Conservation (phyloP, 2,888 invertebrate species). For the Nudaria mundana region DNA sequence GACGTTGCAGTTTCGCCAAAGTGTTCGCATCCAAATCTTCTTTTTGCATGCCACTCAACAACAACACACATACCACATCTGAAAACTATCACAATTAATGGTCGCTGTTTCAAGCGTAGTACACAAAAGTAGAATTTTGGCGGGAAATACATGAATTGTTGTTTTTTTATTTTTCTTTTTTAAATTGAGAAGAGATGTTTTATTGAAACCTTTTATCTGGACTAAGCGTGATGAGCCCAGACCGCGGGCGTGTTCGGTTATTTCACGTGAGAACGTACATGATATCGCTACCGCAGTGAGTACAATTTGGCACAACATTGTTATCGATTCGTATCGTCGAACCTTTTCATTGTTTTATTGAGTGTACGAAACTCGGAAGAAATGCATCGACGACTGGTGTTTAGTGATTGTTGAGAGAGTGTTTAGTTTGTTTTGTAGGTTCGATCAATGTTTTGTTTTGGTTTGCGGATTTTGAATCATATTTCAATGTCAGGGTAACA, state of each 20-base stretch:
- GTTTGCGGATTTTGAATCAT: no score
- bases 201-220: constrained; percentile 70
- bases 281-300: constrained; percentile 56
- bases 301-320: constrained; percentile 64
- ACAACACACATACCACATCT: constrained; percentile 69
- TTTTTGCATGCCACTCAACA: constrained; percentile 67
- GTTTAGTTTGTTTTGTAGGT: constrained; percentile 11
- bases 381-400: constrained; percentile 14
- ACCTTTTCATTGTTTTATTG: constrained; percentile 23
- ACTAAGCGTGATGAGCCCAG: constrained; percentile 51
- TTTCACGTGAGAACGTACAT: constrained; percentile 69
- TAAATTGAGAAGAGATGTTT: constrained; percentile 43
- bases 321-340: constrained; percentile 42
- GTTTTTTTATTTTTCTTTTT: constrained; percentile 3
- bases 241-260: constrained; percentile 45
- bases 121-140: background rate
- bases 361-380: constrained; percentile 7
- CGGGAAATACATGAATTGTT: background rate
- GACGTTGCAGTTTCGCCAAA: constrained; percentile 55
- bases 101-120: constrained; percentile 3
- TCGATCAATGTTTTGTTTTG: background rate
- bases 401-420: constrained; percentile 8
- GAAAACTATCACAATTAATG: constrained; percentile 44
- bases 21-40: constrained; percentile 59
- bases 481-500: no score